Base-by-base conservation (phyloP, 1,140 invertebrate genomes). In the Helicoverpa zea region DNA sequence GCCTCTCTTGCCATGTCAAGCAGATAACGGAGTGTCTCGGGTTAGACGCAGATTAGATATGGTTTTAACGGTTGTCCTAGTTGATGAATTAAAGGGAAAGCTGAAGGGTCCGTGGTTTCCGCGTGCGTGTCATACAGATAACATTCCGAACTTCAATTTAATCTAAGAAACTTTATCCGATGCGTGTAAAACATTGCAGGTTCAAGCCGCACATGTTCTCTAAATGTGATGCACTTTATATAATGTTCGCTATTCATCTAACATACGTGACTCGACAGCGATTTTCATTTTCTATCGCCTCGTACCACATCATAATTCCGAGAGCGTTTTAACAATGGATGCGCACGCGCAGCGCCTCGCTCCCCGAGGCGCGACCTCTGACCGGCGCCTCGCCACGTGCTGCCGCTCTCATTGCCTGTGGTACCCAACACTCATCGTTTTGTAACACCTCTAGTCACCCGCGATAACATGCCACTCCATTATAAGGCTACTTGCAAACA, bases 391-490 rank as follows among this genome's bases (percentile, higher is more conserved):
- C 75, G 75, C 61, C 92, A 89, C 91, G 91, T 92, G 92, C 90
- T 90, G 86, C 86, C 79, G 56, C 81, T 88, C 85, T 89, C 86
- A 92, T 91, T 92, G 90, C 88, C 86, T 84, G 83, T 86, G 84
- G 80, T 84, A 86, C 82, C 82, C 83, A 89, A 75, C 84, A 87
- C 88, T 89, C 87, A 90, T 90, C 88, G 86, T 91, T 91, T 91
- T 90, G 88, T 92, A 92, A 92, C 87, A 89, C 76, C 76, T 79
- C 64, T 68, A 68, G 63, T 70, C 76, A 54, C 52, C 52, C 35
- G 76, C 52, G 83, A 83, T 76, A 35, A 80, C 84, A 85, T 76
- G 77, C 81, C 78, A 83, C 81, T 78, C 52, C 56, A 78, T 49
- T 80, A 83, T 78, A 68, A 83, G 78, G 79, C 75, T 74, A 79